Percentiles rank a stretch among this genome's conserved stretches.
Evolutionary conservation across 23 tunicate species (phyloP).

Genomic region (Ciona savignyi): DNA sequence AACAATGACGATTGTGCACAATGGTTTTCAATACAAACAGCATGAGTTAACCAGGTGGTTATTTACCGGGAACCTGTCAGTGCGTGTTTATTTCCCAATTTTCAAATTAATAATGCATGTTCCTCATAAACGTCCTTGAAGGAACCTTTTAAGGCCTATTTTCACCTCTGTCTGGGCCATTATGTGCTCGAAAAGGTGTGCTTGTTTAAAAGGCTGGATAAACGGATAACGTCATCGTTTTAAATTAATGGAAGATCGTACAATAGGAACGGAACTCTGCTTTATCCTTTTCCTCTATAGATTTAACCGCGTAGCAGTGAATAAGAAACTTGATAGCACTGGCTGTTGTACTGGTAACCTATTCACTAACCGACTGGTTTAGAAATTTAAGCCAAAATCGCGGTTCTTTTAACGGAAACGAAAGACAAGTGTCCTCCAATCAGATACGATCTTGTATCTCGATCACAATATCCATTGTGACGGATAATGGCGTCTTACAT

Average conservation of each 20-base stretch:
- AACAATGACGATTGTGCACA: not conserved
- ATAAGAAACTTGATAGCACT: not conserved
- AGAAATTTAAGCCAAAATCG: not conserved
- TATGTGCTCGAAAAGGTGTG: no score
- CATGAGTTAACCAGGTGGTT: no score
- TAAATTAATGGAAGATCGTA: not conserved
- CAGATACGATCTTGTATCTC: not conserved
- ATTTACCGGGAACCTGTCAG: no score
- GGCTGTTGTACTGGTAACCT: not conserved
- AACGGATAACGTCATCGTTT: not conserved
- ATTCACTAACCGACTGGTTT: not conserved
- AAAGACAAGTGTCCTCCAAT: not conserved
- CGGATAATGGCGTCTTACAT: not conserved
- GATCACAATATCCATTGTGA: not conserved
- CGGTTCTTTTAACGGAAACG: not conserved
- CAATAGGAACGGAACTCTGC: not conserved
- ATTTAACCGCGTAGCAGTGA: not conserved
- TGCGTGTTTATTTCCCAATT: no score
- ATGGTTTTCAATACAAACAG: not conserved
- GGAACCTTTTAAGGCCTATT: no score
- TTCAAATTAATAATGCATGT: no score
- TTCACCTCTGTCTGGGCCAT: no score
- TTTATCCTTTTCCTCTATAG: not conserved
- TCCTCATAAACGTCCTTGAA: no score
- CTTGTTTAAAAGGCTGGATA: not conserved